Percentiles rank a stretch among this genome's conserved stretches.
Conservation (phyloP, 2,113 vertebrate species). For the Cryptotis parvus region DNA sequence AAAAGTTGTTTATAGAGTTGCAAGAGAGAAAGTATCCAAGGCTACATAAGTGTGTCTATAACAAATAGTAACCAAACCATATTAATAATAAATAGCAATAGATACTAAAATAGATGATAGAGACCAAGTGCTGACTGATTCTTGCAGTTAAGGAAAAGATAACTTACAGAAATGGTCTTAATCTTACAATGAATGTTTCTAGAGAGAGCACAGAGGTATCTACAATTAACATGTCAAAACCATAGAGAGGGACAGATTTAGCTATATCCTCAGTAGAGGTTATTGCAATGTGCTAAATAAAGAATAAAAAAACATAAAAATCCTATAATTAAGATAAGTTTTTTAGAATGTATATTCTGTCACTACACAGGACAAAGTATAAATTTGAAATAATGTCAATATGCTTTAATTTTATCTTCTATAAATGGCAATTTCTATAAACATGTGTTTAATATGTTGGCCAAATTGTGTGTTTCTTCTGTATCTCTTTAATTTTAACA, state of each 20-base stretch:
- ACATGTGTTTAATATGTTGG: neutral
- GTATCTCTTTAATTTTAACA: neutral
- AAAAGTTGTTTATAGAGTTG: neutral
- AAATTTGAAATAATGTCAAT: slow-evolving; percentile 1
- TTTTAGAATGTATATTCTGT: neutral
- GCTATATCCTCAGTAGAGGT: neutral
- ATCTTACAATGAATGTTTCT: neutral
- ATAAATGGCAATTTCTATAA: slow-evolving; percentile 1
- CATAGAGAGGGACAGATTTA: neutral
- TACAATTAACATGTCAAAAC: neutral
- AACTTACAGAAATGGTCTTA: neutral
- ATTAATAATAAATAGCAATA: neutral
- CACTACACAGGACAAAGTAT: neutral
- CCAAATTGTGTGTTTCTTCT: neutral
- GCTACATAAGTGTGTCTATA: neutral
- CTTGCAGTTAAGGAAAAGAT: neutral
- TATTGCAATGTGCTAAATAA: rapidly evolving
- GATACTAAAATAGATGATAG: neutral
- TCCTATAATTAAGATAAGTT: neutral
- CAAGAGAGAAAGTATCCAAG: neutral
- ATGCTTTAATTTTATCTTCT: slow-evolving; percentile 15
- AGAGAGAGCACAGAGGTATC: neutral
- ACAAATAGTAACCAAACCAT: neutral
- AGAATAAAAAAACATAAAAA: slow-evolving; percentile 7
- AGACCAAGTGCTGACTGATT: neutral